phyloP scores from a whole-genome alignment of 2,888 invertebrate genomes.

The Drosophila longiperda region DNA sequence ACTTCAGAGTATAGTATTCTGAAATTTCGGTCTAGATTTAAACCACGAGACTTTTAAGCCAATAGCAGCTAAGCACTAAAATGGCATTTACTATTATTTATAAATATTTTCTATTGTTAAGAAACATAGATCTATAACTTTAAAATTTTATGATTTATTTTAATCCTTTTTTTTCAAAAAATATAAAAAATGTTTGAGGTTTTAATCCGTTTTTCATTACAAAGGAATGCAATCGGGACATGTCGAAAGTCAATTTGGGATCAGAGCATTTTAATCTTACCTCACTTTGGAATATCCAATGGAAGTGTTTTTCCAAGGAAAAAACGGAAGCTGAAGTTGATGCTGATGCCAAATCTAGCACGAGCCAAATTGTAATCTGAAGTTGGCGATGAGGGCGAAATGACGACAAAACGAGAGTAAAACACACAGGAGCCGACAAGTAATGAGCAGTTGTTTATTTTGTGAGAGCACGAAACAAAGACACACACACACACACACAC shows the following conservation, averaged over 20 bases:
- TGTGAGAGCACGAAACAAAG: slow-evolving; percentile 39
- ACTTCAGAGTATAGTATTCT: no score
- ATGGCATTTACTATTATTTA: not conserved
- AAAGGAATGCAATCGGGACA: not conserved
- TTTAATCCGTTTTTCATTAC: no score
- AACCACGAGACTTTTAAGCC: no score
- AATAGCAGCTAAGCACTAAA: no score
- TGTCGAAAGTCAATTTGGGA: not conserved
- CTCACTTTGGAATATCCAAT: slow-evolving; percentile 19
- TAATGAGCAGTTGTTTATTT: slow-evolving; percentile 78
- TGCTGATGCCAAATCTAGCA: slow-evolving; percentile 46
- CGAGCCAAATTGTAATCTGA: slow-evolving; percentile 71
- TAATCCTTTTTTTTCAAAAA: not conserved
- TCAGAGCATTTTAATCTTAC: slow-evolving; percentile 26
- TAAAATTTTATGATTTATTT: not conserved
- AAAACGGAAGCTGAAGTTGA: slow-evolving; percentile 20
- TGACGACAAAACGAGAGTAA: slow-evolving; percentile 43
- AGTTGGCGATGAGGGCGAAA: slow-evolving; percentile 17
- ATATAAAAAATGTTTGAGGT: not conserved
- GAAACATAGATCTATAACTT: not conserved
- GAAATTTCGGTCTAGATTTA: no score
- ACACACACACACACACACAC: slow-evolving; percentile 28
- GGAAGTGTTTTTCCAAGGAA: slow-evolving; percentile 4
- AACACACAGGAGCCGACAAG: slow-evolving; percentile 66
- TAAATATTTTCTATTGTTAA: not conserved